phyloP scores from a whole-genome alignment of 2,797 vertebrate genomes.

The Carapus acus region DNA sequence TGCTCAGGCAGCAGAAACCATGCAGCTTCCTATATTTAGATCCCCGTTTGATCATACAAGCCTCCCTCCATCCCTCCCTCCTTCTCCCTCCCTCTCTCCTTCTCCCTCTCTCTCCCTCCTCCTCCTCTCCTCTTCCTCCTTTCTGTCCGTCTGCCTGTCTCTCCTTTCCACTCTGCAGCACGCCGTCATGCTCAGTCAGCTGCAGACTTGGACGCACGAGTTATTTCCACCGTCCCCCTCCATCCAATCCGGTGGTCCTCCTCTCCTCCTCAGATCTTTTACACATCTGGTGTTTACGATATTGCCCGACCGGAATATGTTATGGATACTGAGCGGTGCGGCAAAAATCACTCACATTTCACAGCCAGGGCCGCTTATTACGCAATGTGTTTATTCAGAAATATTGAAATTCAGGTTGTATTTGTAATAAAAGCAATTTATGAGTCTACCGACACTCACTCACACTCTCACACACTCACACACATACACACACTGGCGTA shows the following conservation, averaged over 20 bases:
- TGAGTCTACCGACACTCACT: too few species aligned
- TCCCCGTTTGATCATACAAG: slow-evolving; percentile 55
- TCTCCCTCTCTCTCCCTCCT: too few species aligned
- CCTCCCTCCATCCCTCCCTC: slow-evolving; percentile 11
- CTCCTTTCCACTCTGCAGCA: slow-evolving; percentile 28
- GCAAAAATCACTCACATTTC: too few species aligned
- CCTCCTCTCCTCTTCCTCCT: too few species aligned
- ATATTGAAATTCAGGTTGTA: too few species aligned
- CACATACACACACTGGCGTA: slow-evolving; percentile 5
- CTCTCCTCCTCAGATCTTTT: slow-evolving; percentile 25
- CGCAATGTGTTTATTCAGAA: too few species aligned
- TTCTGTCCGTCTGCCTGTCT: too few species aligned
- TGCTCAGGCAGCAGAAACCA: slow-evolving; percentile 67
- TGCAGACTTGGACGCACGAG: slow-evolving; percentile 43
- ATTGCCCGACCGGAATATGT: background rate
- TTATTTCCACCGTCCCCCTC: slow-evolving; percentile 30
- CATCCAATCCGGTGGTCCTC: slow-evolving; percentile 24
- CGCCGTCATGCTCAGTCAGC: slow-evolving; percentile 38
- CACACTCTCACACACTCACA: background rate
- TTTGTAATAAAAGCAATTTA: too few species aligned
- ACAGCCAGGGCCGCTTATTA: too few species aligned
- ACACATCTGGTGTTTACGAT: slow-evolving; percentile 6
- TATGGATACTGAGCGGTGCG: background rate
- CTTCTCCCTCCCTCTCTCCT: slow-evolving; percentile 23
- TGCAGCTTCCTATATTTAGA: slow-evolving; percentile 68